phyloP scores from a whole-genome alignment of 2,113 vertebrate species.

The Hemiscyllium ocellatum region DNA sequence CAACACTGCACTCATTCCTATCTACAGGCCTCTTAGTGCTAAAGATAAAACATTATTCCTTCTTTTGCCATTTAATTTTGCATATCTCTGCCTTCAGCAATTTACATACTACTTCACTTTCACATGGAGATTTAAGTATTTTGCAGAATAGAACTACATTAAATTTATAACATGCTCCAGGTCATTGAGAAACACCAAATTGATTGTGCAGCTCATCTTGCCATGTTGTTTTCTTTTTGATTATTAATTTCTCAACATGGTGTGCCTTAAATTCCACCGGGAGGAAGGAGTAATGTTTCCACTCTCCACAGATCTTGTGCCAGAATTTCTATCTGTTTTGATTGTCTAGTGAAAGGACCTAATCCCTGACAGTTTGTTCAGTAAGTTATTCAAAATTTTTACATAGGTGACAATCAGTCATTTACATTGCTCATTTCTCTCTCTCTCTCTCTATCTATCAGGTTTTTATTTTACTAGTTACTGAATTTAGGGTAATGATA shows the following conservation, averaged over 20 bases:
- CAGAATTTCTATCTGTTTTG: not conserved
- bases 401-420: not conserved
- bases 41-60: not conserved
- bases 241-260: not conserved
- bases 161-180: not conserved
- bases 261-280: not conserved
- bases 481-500: not conserved
- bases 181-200: not conserved
- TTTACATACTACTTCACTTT: not conserved
- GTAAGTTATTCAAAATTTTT: not conserved
- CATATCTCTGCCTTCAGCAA: not conserved
- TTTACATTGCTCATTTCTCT: not conserved
- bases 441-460: not conserved
- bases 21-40: too few species aligned
- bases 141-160: not conserved
- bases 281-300: not conserved
- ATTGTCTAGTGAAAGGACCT: not conserved
- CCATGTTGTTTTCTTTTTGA: not conserved
- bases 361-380: not conserved
- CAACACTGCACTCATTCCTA: not conserved
- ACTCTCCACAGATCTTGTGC: not conserved
- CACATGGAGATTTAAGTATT: not conserved
- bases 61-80: not conserved
- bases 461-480: not conserved
- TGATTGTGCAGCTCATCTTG: not conserved